Conservation (phyloP, 92 coral and sea anemone genomes). For the Montipora capitata region DNA sequence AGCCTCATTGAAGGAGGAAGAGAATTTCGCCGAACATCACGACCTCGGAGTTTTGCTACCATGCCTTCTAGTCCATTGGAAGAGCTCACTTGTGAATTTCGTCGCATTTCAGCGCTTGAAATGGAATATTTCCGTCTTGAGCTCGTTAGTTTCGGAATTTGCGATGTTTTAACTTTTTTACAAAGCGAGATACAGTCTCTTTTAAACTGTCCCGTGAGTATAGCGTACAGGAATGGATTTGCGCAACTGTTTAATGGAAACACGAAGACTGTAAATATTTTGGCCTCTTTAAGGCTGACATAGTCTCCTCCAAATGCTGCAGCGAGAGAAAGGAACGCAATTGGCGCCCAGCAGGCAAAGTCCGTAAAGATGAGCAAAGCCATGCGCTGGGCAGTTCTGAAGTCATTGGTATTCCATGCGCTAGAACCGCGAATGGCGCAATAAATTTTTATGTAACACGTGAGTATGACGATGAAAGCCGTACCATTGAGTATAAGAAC, state of each 20-base stretch:
- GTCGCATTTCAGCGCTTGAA: slow-evolving; percentile 47
- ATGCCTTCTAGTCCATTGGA: slow-evolving; percentile 57
- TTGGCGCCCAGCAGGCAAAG: slow-evolving; percentile 98
- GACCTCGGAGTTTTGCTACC: slow-evolving; percentile 45
- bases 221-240: slow-evolving; percentile 96
- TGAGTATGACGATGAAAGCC: slow-evolving; percentile 91
- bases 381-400: slow-evolving; percentile 95
- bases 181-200: slow-evolving; percentile 88
- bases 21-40: slow-evolving; percentile 49
- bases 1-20: slow-evolving; percentile 48
- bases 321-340: slow-evolving; percentile 86
- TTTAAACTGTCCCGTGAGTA: slow-evolving; percentile 93
- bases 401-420: slow-evolving; percentile 99
- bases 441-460: slow-evolving; percentile 90
- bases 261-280: slow-evolving; percentile 90
- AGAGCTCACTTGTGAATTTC: slow-evolving; percentile 48
- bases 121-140: slow-evolving; percentile 30
- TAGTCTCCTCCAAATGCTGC: slow-evolving; percentile 92
- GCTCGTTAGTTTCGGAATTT: slow-evolving; percentile 58
- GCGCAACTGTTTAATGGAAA: slow-evolving; percentile 97
- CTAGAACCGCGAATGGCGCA: slow-evolving; percentile 95
- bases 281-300: slow-evolving; percentile 90
- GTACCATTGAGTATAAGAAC: slow-evolving; percentile 78
- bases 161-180: slow-evolving; percentile 85
- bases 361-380: slow-evolving; percentile 94